phyloP scores from a whole-genome alignment of 2,797 vertebrate species.

The Sternarchorhynchus goeldii region DNA sequence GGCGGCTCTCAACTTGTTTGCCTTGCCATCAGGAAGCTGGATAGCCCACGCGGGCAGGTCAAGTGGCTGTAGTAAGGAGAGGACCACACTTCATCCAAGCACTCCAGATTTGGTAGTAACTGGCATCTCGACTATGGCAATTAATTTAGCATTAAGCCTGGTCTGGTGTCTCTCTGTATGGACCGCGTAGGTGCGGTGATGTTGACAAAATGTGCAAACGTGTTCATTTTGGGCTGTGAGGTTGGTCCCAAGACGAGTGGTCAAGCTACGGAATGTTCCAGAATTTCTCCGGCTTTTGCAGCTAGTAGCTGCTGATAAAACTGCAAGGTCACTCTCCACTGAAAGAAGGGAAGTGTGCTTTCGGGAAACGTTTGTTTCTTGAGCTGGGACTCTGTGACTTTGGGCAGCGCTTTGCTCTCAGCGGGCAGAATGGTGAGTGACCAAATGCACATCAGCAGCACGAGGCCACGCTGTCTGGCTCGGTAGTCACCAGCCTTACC shows the following conservation, averaged over 20 bases:
- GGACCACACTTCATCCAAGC: slow-evolving; percentile 25
- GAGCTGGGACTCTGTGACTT: slow-evolving; percentile 6
- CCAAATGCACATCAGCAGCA: not conserved
- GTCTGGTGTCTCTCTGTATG: not conserved
- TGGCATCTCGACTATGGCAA: slow-evolving; percentile 6
- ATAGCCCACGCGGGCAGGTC: slow-evolving; percentile 64
- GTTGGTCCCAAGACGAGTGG: not conserved
- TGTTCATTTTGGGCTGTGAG: not conserved
- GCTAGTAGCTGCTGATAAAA: slow-evolving; percentile 10
- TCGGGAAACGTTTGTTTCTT: slow-evolving; percentile 1
- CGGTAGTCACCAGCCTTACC: not conserved
- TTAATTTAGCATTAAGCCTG: slow-evolving; percentile 9
- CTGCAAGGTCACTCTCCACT: not conserved
- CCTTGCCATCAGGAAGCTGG: slow-evolving; percentile 67
- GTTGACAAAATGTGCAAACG: slow-evolving; percentile 4
- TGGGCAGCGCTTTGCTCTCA: not conserved
- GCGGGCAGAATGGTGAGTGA: not conserved
- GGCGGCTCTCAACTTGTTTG: slow-evolving; percentile 68
- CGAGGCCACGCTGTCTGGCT: not conserved
- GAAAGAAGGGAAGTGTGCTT: not conserved
- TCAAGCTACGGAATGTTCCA: not conserved
- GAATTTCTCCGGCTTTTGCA: slow-evolving; percentile 3
- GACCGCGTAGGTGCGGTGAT: not conserved
- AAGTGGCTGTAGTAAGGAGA: slow-evolving; percentile 58
- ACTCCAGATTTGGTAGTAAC: slow-evolving; percentile 7